These are phyloP conservation scores for Stegophylla sp. DNA, from an alignment of 2,888 invertebrate species.

Conservation along the genomic window DNA sequence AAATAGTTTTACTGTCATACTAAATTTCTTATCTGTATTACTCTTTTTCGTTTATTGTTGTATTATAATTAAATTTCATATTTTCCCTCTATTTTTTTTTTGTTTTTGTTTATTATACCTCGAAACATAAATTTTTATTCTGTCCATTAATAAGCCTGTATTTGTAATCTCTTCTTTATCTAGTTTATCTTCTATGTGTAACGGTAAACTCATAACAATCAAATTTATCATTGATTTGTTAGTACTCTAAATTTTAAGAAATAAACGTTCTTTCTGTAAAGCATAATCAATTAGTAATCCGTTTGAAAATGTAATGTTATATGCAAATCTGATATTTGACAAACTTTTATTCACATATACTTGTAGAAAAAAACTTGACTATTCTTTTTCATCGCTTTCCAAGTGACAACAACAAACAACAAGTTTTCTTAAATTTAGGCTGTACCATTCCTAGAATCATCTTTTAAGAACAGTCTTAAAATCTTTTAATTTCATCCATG, in stretches of 20 bases:
- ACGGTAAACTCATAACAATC: slow-evolving; percentile 4
- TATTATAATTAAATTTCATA: not conserved
- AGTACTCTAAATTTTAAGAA: not conserved
- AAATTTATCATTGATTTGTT: slow-evolving; percentile 1
- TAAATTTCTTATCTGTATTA: not conserved
- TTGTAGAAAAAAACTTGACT: not conserved
- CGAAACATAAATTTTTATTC: not conserved
- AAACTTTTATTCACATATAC: not conserved
- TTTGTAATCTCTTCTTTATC: not conserved
- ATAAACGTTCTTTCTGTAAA: slow-evolving; percentile 21
- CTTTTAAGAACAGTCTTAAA: slow-evolving; percentile 10
- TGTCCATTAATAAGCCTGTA: not conserved
- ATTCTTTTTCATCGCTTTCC: not conserved
- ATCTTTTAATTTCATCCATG: not conserved
- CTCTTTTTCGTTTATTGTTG: not conserved
- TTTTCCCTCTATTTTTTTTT: no score
- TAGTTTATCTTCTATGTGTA: not conserved
- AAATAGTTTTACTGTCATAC: not conserved
- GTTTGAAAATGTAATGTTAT: not conserved
- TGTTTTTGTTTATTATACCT: slow-evolving; percentile 6
- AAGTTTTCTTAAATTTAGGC: slow-evolving; percentile 1
- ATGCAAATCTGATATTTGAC: not conserved
- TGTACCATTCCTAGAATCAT: not conserved
- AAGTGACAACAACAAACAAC: no score
- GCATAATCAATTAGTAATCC: slow-evolving; percentile 23